Base-by-base conservation (phyloP, 2,113 vertebrate genomes). In the Lepidothrix coronata region DNA sequence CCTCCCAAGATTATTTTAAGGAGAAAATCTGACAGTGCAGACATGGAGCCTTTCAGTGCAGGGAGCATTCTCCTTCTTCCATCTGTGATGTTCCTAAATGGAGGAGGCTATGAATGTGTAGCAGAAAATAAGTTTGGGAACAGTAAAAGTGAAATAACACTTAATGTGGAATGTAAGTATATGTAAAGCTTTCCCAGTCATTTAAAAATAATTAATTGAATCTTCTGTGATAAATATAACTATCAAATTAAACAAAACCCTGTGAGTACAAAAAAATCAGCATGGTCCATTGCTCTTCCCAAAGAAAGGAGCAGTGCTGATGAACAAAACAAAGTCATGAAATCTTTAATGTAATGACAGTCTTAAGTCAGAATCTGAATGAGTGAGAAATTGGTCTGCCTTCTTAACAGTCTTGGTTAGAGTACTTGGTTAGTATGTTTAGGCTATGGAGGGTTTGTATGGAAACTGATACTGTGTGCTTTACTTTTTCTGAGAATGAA, bases 131-230 rank as follows among this genome's bases (percentile, higher is more conserved):
- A 82, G 25, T 93, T 95, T 61, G 96, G 96, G 28, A 76, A 49
- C 57, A 95, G 22, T 15, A 95, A 49, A 85, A 75, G 54, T 19
- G 84, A 91, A 91, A 39, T 87, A 87, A 85, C 89, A 46, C 94
- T 98, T 46, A 91, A 65, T 54, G 97, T 98, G 61, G 44, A 88
- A 76, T 97, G 97, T 97, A 95, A 97, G 97, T 97, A 85, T 51
- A 12, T n/a, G 15, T 74, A 31, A 70, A 76, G 5, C 80, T 74
- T 91, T 44, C 59, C 30, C 31, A 49, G 12, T 78, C 1, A 52
- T 63, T 78, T 81, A 66, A 66, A 82, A 67, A 31, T 20, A 82
- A 46, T 82, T 49, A 62, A 19, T 82, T 73, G 20, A 24, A 73
- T 67, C 12, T 79, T 92, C 46, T 54, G 24, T 39, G 8, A 49